These are phyloP conservation scores for Zoanthus sansibaricus DNA, from an alignment of 92 coral and sea anemone genomes.

Conservation along the genomic window DNA sequence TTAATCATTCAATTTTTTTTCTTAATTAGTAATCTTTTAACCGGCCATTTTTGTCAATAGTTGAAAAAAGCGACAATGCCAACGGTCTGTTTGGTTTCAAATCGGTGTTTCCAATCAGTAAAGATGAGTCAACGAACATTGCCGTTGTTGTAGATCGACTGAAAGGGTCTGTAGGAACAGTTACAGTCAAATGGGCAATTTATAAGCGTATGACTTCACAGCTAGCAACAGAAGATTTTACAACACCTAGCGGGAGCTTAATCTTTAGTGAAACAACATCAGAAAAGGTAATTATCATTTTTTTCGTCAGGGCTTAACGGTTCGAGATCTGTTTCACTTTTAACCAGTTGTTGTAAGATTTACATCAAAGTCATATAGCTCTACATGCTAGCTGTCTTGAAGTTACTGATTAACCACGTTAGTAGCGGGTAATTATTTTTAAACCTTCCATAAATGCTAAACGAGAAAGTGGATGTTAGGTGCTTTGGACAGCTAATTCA, in stretches of 20 bases:
- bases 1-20: not conserved
- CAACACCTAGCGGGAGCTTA: constrained; percentile 68
- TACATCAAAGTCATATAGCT: too few species aligned
- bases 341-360: not conserved
- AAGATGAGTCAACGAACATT: constrained; percentile 70
- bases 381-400: too few species aligned
- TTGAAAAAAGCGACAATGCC: constrained; percentile 97
- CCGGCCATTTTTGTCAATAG: constrained; percentile 49
- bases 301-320: too few species aligned
- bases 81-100: constrained; percentile 91
- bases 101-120: constrained; percentile 57
- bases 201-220: constrained; percentile 62
- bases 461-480: too few species aligned
- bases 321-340: not conserved
- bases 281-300: constrained; percentile 60
- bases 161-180: constrained; percentile 69
- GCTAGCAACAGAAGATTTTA: constrained; percentile 77
- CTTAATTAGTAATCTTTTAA: not conserved
- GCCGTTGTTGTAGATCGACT: constrained; percentile 66
- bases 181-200: constrained; percentile 82
- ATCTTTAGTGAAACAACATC: constrained; percentile 65
- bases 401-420: too few species aligned
- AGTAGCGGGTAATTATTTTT: too few species aligned
- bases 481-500: too few species aligned
- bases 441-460: too few species aligned